phyloP scores from a whole-genome alignment of 2,888 invertebrate genomes.

The Nebria brevicollis region DNA sequence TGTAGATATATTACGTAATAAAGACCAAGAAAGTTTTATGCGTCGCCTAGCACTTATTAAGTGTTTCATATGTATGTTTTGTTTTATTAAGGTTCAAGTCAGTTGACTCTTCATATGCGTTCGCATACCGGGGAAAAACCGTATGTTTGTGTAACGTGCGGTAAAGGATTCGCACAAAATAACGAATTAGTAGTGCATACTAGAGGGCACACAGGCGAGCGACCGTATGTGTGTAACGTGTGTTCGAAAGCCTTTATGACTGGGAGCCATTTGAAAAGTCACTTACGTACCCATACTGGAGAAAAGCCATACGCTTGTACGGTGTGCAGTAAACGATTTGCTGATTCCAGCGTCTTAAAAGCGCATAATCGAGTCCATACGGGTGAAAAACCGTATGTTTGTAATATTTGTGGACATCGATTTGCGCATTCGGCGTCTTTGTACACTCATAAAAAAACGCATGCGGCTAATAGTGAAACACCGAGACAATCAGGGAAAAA shows the following conservation, averaged over 20 bases:
- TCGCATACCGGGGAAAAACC: conserved; percentile 43
- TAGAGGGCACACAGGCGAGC: conserved; percentile 34
- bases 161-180: conserved; percentile 34
- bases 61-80: not conserved
- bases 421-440: conserved; percentile 41
- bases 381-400: conserved; percentile 38
- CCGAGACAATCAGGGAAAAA: conserved; percentile 3
- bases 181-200: conserved; percentile 40
- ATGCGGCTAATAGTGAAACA: conserved; percentile 13
- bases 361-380: conserved; percentile 31
- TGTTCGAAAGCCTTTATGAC: conserved; percentile 42
- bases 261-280: conserved; percentile 35
- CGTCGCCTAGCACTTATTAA: not conserved
- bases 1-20: too few species aligned
- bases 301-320: conserved; percentile 37
- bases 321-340: conserved; percentile 34
- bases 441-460: conserved; percentile 39
- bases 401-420: conserved; percentile 25
- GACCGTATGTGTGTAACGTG: conserved; percentile 30
- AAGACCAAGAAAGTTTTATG: too few species aligned
- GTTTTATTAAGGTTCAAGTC: conserved; percentile 30
- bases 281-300: conserved; percentile 38
- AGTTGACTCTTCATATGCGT: conserved; percentile 33
- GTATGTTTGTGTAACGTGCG: conserved; percentile 31
- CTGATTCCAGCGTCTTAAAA: conserved; percentile 29